Percentiles rank a stretch among this genome's conserved stretches.
These are phyloP conservation scores for Euplagia quadripunctaria DNA, from an alignment of 2,888 invertebrate species.

Conservation along the genomic window DNA sequence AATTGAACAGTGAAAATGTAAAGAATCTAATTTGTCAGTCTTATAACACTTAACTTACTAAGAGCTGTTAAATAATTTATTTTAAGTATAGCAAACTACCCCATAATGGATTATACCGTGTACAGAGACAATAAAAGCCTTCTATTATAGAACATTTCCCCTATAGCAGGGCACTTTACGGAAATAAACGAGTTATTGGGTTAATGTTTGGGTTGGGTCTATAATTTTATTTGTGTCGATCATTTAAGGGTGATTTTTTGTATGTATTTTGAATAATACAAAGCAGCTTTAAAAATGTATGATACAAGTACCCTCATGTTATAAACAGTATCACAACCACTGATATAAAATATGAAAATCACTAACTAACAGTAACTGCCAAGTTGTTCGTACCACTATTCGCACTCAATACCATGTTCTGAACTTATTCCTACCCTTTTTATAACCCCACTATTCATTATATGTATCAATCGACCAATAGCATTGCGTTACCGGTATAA, in stretches of 20 bases:
- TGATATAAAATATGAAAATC: too few relatives aligned
- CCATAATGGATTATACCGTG: constrained; percentile 2
- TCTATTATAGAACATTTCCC: not conserved
- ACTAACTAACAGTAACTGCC: too few relatives aligned
- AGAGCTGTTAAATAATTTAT: not conserved
- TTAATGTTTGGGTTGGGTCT: constrained; percentile 3
- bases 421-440: too few relatives aligned
- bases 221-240: not conserved
- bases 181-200: constrained; percentile 2
- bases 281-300: not conserved
- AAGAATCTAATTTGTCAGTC: not conserved
- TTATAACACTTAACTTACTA: not conserved
- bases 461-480: too few relatives aligned
- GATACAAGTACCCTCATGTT: too few relatives aligned
- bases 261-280: not conserved
- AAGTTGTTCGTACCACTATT: too few relatives aligned
- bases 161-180: not conserved
- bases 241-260: not conserved
- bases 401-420: too few relatives aligned
- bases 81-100: not conserved
- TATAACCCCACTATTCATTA: too few relatives aligned
- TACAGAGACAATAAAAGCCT: not conserved
- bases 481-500: too few relatives aligned
- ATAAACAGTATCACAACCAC: too few relatives aligned
- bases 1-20: not conserved